These are phyloP conservation scores for Pempheris klunzingeri DNA, from an alignment of 2,797 vertebrate genomes.

Conservation along the genomic window DNA sequence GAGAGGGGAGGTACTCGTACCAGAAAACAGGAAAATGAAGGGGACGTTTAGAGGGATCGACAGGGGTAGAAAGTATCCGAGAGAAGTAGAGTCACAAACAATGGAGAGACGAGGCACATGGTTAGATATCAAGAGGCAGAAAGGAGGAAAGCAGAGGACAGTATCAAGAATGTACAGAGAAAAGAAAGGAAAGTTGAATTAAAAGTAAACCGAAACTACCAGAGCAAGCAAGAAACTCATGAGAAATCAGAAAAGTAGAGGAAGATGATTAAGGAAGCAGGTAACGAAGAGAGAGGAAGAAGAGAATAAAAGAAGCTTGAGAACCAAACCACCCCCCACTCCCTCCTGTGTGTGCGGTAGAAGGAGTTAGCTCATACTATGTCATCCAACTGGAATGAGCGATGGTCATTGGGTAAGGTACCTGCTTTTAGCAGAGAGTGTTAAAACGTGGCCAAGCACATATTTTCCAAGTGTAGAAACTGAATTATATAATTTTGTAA, in stretches of 20 bases:
- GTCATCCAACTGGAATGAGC: constrained; percentile 67
- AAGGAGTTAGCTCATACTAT: constrained; percentile 62
- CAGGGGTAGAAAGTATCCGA: not conserved
- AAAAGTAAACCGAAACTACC: constrained; percentile 41
- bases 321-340: constrained; percentile 19
- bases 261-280: constrained; percentile 32
- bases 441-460: constrained; percentile 41
- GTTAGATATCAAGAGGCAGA: not conserved
- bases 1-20: constrained; percentile 6
- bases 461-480: constrained; percentile 48
- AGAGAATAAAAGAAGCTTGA: constrained; percentile 26
- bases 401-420: constrained; percentile 50
- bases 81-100: constrained; percentile 4
- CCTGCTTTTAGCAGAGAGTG: constrained; percentile 45
- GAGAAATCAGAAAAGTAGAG: constrained; percentile 42
- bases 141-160: not conserved
- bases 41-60: not conserved
- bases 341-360: constrained; percentile 45
- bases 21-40: constrained; percentile 18
- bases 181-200: not conserved
- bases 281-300: constrained; percentile 40
- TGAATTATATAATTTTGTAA: constrained; percentile 21
- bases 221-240: constrained; percentile 31
- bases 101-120: not conserved
- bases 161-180: not conserved